These are phyloP conservation scores for Clitarchus hookeri DNA, from an alignment of 2,888 invertebrate species.

Conservation along the genomic window DNA sequence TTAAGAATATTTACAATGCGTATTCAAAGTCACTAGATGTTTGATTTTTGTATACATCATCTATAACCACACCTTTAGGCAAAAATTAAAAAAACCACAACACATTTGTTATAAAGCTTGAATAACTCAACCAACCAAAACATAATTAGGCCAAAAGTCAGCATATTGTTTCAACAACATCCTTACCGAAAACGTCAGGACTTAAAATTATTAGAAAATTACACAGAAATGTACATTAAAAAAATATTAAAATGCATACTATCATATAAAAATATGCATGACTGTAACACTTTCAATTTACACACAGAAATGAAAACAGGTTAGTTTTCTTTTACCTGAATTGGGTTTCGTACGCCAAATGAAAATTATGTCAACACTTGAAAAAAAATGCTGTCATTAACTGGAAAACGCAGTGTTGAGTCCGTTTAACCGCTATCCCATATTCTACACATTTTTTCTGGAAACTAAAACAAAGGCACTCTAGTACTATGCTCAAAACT, in stretches of 20 bases:
- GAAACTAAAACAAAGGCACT: background rate
- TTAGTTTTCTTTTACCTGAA: too few species aligned
- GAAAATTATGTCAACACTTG: background rate
- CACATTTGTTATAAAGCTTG: background rate
- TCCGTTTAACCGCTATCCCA: background rate
- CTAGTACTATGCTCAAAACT: background rate
- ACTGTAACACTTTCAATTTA: background rate
- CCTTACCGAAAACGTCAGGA: too few species aligned
- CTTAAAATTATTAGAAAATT: too few species aligned
- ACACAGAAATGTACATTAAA: background rate
- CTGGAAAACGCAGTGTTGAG: background rate
- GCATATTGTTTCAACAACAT: too few species aligned
- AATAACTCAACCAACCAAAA: background rate
- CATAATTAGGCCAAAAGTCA: slow-evolving; percentile 10
- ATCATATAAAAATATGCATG: background rate
- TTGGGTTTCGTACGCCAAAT: background rate
- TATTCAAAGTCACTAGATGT: slow-evolving; percentile 29
- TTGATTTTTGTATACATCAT: slow-evolving; percentile 30
- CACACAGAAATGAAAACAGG: background rate
- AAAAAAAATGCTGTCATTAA: background rate
- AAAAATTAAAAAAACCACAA: background rate
- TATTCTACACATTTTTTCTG: background rate
- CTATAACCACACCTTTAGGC: slow-evolving; percentile 18
- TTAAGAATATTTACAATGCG: background rate
- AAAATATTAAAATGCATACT: too few species aligned